Evolutionary conservation across 2,888 invertebrate species (phyloP).

Genomic region (Leucophora obtusa): DNA sequence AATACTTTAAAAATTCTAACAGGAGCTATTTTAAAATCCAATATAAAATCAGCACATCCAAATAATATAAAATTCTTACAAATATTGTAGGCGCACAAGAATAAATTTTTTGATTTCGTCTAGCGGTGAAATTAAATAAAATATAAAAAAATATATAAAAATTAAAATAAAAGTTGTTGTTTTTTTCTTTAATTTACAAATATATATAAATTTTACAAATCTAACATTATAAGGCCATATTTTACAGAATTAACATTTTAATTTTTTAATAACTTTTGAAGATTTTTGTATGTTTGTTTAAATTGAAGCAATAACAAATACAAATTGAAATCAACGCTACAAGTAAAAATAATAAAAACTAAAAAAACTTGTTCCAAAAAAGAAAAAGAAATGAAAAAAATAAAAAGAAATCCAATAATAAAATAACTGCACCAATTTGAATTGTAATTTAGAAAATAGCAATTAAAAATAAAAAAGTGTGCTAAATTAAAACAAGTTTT

Average conservation of each 20-base stretch:
- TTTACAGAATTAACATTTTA: conserved; percentile 65
- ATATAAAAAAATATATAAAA: conserved; percentile 22
- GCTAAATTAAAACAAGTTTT: too few species aligned
- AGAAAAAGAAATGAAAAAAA: conserved; percentile 31
- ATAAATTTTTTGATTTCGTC: background rate
- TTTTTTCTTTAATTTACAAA: conserved; percentile 59
- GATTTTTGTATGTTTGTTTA: conserved; percentile 14
- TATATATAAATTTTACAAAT: conserved; percentile 66
- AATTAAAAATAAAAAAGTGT: too few species aligned
- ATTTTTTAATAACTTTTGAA: conserved; percentile 48
- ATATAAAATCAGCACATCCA: too few species aligned
- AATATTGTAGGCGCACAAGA: background rate
- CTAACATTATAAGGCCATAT: conserved; percentile 69
- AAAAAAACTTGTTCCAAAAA: conserved; percentile 33
- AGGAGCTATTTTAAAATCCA: too few species aligned
- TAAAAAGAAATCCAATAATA: conserved; percentile 40
- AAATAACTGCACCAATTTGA: conserved; percentile 14
- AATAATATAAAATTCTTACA: too few species aligned
- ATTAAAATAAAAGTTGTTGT: conserved; percentile 42
- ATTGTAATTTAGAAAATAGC: background rate
- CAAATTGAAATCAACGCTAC: conserved; percentile 57
- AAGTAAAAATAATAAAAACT: conserved; percentile 1
- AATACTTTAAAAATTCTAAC: too few species aligned
- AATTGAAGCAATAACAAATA: conserved; percentile 51
- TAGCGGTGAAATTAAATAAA: background rate